These are phyloP conservation scores for Cosmia trapezina DNA, from an alignment of 2,888 invertebrate species.

Conservation along the genomic window DNA sequence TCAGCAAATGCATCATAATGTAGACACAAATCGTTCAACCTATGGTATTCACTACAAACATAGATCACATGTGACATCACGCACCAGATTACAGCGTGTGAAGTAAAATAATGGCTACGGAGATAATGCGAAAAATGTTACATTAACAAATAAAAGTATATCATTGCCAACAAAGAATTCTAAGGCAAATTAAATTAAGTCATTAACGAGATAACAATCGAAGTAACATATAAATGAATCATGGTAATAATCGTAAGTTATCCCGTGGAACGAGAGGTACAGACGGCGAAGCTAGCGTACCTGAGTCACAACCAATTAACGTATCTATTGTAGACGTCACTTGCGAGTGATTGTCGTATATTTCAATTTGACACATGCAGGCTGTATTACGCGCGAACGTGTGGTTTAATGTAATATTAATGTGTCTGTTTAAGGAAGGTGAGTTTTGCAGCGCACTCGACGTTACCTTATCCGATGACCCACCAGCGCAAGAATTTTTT, in stretches of 20 bases:
- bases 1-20: slow-evolving; percentile 46
- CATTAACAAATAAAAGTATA: slow-evolving; percentile 54
- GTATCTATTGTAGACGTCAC: slow-evolving; percentile 77
- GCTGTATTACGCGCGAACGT: slow-evolving; percentile 68
- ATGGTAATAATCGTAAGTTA: slow-evolving; percentile 45
- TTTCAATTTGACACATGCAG: slow-evolving; percentile 85
- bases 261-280: slow-evolving; percentile 49
- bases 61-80: slow-evolving; percentile 57
- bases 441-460: slow-evolving; percentile 66
- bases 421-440: slow-evolving; percentile 72
- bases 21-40: slow-evolving; percentile 52
- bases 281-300: slow-evolving; percentile 56
- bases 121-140: slow-evolving; percentile 58
- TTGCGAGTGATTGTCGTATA: slow-evolving; percentile 72
- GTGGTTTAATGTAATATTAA: slow-evolving; percentile 81
- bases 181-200: slow-evolving; percentile 64
- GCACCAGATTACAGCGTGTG: slow-evolving; percentile 39
- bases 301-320: slow-evolving; percentile 63
- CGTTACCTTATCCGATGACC: slow-evolving; percentile 70
- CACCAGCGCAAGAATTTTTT: slow-evolving; percentile 62
- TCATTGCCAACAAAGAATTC: slow-evolving; percentile 60
- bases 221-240: slow-evolving; percentile 58
- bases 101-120: slow-evolving; percentile 45
- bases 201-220: slow-evolving; percentile 64
- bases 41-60: slow-evolving; percentile 56